Evolutionary conservation across 53 echinoderm and acorn worm species (phyloP).

Genomic region (Arbacia lixula): DNA sequence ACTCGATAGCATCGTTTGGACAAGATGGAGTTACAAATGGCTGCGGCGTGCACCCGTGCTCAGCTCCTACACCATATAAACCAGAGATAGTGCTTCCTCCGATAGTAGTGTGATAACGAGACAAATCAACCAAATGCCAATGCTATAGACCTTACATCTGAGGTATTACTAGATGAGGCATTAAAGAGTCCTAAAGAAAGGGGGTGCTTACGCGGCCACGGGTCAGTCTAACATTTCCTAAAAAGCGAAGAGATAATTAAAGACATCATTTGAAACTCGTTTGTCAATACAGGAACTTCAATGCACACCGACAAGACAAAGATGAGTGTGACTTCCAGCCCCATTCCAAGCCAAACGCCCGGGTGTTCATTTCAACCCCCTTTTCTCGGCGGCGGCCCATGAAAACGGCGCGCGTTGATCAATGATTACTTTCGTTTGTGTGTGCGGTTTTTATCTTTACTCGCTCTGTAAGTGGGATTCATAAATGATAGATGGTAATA

Average conservation of each 20-base stretch:
- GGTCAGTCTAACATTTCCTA: neutral
- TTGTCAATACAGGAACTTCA: constrained; percentile 16
- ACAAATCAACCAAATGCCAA: too few species aligned
- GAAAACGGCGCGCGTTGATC: constrained; percentile 5
- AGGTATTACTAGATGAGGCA: too few species aligned
- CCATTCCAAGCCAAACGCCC: neutral
- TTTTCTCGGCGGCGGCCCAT: constrained; percentile 17
- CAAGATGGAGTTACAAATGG: constrained; percentile 54
- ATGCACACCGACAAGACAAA: constrained; percentile 37
- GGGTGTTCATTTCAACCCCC: too few species aligned
- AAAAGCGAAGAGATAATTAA: constrained; percentile 15
- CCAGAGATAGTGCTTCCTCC: constrained; percentile 12
- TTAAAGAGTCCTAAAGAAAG: too few species aligned
- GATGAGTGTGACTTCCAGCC: constrained; percentile 4
- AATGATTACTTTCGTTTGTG: constrained; percentile 12
- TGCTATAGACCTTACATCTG: too few species aligned
- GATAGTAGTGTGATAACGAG: constrained; percentile 39
- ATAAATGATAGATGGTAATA: constrained; percentile 17
- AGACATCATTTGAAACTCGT: constrained; percentile 43
- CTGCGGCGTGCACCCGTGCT: constrained; percentile 32
- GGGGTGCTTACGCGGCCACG: constrained; percentile 6
- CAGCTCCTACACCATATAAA: constrained; percentile 22
- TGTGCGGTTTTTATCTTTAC: constrained; percentile 14
- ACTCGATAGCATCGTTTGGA: constrained; percentile 35
- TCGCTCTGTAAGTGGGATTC: constrained; percentile 1